Evolutionary conservation across 2,113 vertebrate genomes (phyloP).

Genomic region (Galbula dea): DNA sequence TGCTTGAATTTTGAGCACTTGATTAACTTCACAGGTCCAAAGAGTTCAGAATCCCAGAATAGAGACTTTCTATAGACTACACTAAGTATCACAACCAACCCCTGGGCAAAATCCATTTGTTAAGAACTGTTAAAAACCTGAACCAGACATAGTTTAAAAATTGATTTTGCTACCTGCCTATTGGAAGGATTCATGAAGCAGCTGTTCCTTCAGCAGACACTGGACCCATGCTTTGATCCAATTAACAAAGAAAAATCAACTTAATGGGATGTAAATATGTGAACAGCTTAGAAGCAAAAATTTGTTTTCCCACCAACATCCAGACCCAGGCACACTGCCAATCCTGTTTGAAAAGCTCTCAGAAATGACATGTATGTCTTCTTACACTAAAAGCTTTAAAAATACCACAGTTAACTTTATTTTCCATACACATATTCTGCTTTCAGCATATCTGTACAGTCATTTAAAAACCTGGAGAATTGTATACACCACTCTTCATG

Average conservation of each 20-base stretch:
- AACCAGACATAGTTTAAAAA: not conserved
- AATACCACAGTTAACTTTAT: conserved; percentile 19
- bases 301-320: not conserved
- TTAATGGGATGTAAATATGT: not conserved
- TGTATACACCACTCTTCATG: not conserved
- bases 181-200: not conserved
- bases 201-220: not conserved
- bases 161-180: not conserved
- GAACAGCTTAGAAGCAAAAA: not conserved
- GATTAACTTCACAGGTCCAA: not conserved
- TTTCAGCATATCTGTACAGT: not conserved
- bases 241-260: not conserved
- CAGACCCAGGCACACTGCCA: rapidly evolving
- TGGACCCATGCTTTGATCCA: not conserved
- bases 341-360: not conserved
- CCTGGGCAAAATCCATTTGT: not conserved
- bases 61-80: not conserved
- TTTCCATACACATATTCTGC: conserved; percentile 12
- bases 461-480: not conserved
- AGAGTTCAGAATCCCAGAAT: not conserved
- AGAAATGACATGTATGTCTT: not conserved
- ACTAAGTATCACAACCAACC: not conserved
- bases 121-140: not conserved
- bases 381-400: not conserved
- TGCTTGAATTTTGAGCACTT: not conserved